Base-by-base conservation (phyloP, 2,797 vertebrate genomes). In the Ceryle rudis region DNA sequence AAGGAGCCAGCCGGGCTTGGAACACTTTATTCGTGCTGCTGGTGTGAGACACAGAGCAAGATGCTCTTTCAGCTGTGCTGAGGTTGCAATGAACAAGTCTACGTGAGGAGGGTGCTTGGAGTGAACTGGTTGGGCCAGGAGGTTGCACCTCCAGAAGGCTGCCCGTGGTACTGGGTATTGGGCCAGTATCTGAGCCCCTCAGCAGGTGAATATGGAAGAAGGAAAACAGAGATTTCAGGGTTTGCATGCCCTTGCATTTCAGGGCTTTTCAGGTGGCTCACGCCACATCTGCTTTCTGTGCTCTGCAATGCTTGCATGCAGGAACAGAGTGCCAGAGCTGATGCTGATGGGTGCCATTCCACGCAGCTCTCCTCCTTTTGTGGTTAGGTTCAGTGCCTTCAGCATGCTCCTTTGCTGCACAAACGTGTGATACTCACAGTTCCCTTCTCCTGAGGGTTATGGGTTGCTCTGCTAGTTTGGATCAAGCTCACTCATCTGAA, bases 91-190 rank as follows among this genome's bases (percentile, higher is more conserved):
- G 39, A 47, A 9, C 5, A 25, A 49, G 28, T 42, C 28, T 69
- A 26, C 29, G 31, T 20, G 23, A 71, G 70, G 65, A 86, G 13
- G 33, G 26, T 0, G 0, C 17, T 9, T 54, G 23, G 39, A 23
- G 11, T 51, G 66, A 79, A 55, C 20, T 60, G 44, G 5, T 7
- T 4, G 4, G 41, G 44, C 51, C 58, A 42, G 31, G 42, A 86
- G 15, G 10, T 2, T 39, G 18, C 19, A 11, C 9, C 44, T 81
- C n/a, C 54, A 20, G 52, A 44, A 75, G 62, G 37, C 79, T 80
- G 49, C 41, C 46, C 54, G 35, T 19, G 21, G 6, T 51, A 31
- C 66, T 65, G 54, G 16, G 28, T 49, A 33, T 26, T 37, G 16
- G 54, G 49, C 22, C 13, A 12, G 41, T 26, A 14, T 78, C 70